Base-by-base conservation (phyloP, 2,797 vertebrate genomes). In the Philypnodon macrostomus region DNA sequence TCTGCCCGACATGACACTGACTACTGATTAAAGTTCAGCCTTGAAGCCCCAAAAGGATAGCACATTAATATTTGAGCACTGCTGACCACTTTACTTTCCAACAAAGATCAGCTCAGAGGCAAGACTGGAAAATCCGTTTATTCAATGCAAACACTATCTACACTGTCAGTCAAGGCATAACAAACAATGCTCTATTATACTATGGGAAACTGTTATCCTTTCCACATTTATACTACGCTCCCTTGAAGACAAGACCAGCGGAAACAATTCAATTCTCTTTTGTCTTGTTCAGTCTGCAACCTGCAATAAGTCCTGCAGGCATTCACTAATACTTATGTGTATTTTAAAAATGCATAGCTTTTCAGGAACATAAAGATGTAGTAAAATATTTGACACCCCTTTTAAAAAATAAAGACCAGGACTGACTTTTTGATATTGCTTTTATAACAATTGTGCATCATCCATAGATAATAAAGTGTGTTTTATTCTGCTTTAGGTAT, bases 401-500 rank as follows among this genome's bases (percentile, higher is more conserved):
- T 54, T 34, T 41, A 38, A 45, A 38, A 45, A 47, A 16, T 72
- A 57, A 73, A 23, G 9, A 38, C 50, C 31, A 10, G 6, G 16
- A 1, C 51, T 70, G 2, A 46, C 34, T 59, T 57, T 58, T 66
- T 51, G 9, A 44, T 44, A 18, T 44, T 16, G 27, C 26, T 17
- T 30, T 44, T 59, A 15, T 21, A 5, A 1, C 21, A 56, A 9
- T 4, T 47, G 4, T 36, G 8, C 3, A 47, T 41, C 62, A 34
- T 63, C 32, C 58, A 41, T 23, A 12, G 42, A 13, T 21, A 2
- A 44, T 10, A 27, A 29, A 23, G n/a, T 36, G 4, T 34, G 19
- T 10, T 58, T 79, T 70, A 37, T 68, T 55, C 44, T 67, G 23
- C 64, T 58, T 55, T 16, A 99, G 97, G 97, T 76, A 96, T 99